Percentiles rank a stretch among this genome's conserved stretches.
Conservation (phyloP, 1,140 invertebrate genomes). For the Holcopasites calliopsidis region DNA sequence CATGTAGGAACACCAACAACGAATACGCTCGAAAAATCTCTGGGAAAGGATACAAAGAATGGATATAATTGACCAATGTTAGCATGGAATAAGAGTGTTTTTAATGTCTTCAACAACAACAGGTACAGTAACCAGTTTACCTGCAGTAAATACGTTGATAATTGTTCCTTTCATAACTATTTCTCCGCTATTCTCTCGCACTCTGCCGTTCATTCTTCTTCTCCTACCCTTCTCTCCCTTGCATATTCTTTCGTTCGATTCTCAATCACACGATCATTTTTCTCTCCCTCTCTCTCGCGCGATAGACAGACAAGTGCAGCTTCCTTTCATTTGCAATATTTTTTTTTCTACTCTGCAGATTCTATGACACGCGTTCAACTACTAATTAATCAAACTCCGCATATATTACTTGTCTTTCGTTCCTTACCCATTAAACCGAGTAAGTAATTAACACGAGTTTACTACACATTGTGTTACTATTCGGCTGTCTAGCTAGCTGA, state of each 20-base stretch:
- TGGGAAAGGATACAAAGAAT: slow-evolving; percentile 46
- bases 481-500: slow-evolving; percentile 60
- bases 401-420: slow-evolving; percentile 56
- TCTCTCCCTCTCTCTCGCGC: slow-evolving; percentile 13
- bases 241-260: slow-evolving; percentile 3
- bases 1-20: neutral
- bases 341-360: no score
- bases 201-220: slow-evolving; percentile 38
- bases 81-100: slow-evolving; percentile 78
- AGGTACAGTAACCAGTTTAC: slow-evolving; percentile 78
- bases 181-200: slow-evolving; percentile 42
- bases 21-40: neutral
- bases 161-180: slow-evolving; percentile 56
- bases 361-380: slow-evolving; percentile 44
- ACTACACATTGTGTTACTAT: slow-evolving; percentile 57
- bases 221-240: slow-evolving; percentile 23
- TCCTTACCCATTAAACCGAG: slow-evolving; percentile 48
- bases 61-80: slow-evolving; percentile 64
- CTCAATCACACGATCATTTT: neutral
- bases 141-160: slow-evolving; percentile 75
- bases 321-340: no score
- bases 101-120: slow-evolving; percentile 78
- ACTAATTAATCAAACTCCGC: slow-evolving; percentile 38
- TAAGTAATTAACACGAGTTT: slow-evolving; percentile 57
- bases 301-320: no score